Conservation (phyloP, 1,140 invertebrate species). For the Euura lappo region DNA sequence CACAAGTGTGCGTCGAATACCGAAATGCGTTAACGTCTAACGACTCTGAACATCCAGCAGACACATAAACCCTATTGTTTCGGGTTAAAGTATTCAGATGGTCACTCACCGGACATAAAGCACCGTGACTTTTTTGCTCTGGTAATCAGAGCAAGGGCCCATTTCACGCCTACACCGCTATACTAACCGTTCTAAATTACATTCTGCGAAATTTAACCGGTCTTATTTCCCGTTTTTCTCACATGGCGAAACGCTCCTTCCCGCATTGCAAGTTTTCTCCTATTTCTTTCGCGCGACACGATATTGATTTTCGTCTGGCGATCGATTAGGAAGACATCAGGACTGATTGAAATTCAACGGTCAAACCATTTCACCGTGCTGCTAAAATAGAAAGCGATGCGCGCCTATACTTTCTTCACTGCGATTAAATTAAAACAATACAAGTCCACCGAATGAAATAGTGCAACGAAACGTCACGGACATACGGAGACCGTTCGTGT, state of each 20-base stretch:
- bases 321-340: too few relatives aligned
- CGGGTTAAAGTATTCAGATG: slow-evolving; percentile 1
- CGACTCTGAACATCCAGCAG: too few relatives aligned
- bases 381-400: slow-evolving; percentile 11
- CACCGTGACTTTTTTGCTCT: slow-evolving; percentile 27
- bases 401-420: slow-evolving; percentile 11
- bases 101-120: slow-evolving; percentile 20
- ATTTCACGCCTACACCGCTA: slow-evolving; percentile 21
- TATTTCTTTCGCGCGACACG: too few relatives aligned
- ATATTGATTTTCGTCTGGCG: too few relatives aligned
- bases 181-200: not conserved
- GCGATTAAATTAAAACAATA: slow-evolving; percentile 12
- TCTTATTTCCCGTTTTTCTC: not conserved
- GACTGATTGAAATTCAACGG: slow-evolving; percentile 9
- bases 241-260: not conserved
- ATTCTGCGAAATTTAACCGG: not conserved
- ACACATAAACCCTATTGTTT: not conserved
- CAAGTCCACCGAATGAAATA: not conserved
- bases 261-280: too few relatives aligned
- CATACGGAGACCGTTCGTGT: too few relatives aligned
- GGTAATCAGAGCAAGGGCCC: slow-evolving; percentile 33
- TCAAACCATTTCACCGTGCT: slow-evolving; percentile 15
- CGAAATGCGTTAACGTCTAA: too few relatives aligned
- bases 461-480: not conserved
- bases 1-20: too few relatives aligned